These are phyloP conservation scores for Melanotaenia duboulayi DNA, from an alignment of 2,113 vertebrate species.

Conservation along the genomic window DNA sequence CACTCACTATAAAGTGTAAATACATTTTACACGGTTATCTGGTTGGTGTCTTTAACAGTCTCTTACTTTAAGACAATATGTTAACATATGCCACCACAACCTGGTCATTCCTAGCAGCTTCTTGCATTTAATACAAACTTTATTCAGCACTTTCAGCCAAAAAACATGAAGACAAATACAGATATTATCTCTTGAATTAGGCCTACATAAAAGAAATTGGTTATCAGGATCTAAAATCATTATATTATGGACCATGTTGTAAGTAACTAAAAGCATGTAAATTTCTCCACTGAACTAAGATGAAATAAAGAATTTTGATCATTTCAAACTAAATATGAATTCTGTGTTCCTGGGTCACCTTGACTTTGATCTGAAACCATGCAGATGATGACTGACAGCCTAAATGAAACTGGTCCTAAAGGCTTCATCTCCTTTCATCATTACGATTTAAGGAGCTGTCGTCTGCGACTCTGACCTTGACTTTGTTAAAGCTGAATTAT, in stretches of 20 bases:
- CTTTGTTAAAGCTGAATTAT: slow-evolving; percentile 68
- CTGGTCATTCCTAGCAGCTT: background rate
- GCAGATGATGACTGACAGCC: slow-evolving; percentile 57
- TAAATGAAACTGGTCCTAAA: slow-evolving; percentile 59
- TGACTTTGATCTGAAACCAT: slow-evolving; percentile 48
- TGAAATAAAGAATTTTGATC: too few relatives aligned
- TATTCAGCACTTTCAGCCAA: background rate
- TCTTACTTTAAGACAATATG: too few relatives aligned
- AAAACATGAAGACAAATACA: background rate
- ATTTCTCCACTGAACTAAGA: too few relatives aligned
- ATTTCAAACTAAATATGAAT: background rate
- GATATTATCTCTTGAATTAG: background rate
- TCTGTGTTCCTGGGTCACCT: slow-evolving; percentile 9
- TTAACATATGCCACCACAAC: background rate
- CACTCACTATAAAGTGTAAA: too few relatives aligned
- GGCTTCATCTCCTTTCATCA: slow-evolving; percentile 68
- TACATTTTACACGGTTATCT: too few relatives aligned
- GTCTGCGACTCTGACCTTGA: slow-evolving; percentile 63
- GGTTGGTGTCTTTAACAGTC: too few relatives aligned
- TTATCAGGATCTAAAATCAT: too few relatives aligned
- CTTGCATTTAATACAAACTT: background rate
- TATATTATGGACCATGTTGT: too few relatives aligned
- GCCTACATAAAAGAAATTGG: too few relatives aligned
- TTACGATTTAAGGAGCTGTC: slow-evolving; percentile 38
- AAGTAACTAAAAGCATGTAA: too few relatives aligned